Evolutionary conservation across 2,113 vertebrate genomes (phyloP), one percentile per base, ranked within the genome.

Genomic region (Perca flavescens): DNA sequence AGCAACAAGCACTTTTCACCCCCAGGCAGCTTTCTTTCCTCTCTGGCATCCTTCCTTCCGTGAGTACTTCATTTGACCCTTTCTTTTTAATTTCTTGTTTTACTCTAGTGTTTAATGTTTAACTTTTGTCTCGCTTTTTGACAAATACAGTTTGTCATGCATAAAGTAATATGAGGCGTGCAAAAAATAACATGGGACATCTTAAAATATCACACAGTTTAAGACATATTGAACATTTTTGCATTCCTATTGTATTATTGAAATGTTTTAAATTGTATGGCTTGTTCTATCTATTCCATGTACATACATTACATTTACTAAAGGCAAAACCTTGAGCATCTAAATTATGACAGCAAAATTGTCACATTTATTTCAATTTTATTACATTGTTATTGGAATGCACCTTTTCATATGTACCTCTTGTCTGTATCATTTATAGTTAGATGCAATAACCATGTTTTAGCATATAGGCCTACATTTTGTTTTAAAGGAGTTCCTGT

Each of bases 1-100:
- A 77, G 87, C 69, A 81, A 64, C 56, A 13, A 21, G 77, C 63
- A 28, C 63, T 60, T 82, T 78, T 19, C 22, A 71, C 57, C 77
- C 72, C 63, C 4, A 17, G 73, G 68, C 61, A 34, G 0, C 11
- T 47, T 72, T 63, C 43, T 13, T 54, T 28, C 54, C 34, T 67
- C 61, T 63, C 46, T 63, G 28, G 43, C 3, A 25, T 74, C 15
- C 36, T 25, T 53, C 53, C 13, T 66, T 54, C 17, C 36, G 58
- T 21, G 19, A 47, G 31, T 43, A 34, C 53, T 58, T 25, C 15
- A 34, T 66, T 71, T 77, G 46, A 71, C 22, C 40, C 5, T 14
- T 78, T 63, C 16, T 21, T 56, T 58, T 28, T 36, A 43, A 49
- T 25, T 50, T 56, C 36, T 28, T 28, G 0, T 5, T 36, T 36